These are phyloP conservation scores for Eubasilissa regina DNA, from an alignment of 1,140 invertebrate species.

Conservation along the genomic window DNA sequence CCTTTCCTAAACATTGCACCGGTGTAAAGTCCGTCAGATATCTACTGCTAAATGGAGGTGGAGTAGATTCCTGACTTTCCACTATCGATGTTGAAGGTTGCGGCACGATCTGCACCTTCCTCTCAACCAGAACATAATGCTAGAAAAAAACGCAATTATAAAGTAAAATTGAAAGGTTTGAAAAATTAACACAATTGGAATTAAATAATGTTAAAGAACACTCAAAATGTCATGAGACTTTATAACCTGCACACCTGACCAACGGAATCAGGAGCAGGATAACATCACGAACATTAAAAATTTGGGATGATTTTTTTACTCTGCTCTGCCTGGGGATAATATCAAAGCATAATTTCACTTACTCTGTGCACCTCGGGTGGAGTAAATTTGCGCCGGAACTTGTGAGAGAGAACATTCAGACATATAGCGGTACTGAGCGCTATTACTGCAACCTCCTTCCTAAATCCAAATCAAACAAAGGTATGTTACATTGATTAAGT, in stretches of 20 bases:
- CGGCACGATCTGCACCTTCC: constrained; percentile 63
- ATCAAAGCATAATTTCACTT: too few relatives aligned
- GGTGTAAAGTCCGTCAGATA: constrained; percentile 92
- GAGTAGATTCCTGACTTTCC: not conserved
- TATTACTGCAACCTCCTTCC: constrained; percentile 83
- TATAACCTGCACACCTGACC: too few relatives aligned
- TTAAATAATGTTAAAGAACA: too few relatives aligned
- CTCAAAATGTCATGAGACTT: too few relatives aligned
- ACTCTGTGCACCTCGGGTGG: constrained; percentile 51
- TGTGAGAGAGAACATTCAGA: constrained; percentile 67
- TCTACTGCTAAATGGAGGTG: constrained; percentile 74
- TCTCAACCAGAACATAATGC: constrained; percentile 67
- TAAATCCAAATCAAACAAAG: constrained; percentile 61
- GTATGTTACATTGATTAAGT: too few relatives aligned
- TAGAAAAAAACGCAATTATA: constrained; percentile 26
- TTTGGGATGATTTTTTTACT: too few relatives aligned
- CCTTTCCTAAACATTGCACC: constrained; percentile 87
- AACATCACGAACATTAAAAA: too few relatives aligned
- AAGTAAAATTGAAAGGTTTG: too few relatives aligned
- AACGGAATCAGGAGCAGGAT: too few relatives aligned
- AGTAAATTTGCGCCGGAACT: constrained; percentile 42
- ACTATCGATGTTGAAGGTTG: constrained; percentile 61
- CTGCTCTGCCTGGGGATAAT: too few relatives aligned
- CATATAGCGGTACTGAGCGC: constrained; percentile 78
- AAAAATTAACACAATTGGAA: too few relatives aligned